Conservation (phyloP, 30 jellyfish, hydroid and myxozoan genomes). For the Cassiopea xamachana region DNA sequence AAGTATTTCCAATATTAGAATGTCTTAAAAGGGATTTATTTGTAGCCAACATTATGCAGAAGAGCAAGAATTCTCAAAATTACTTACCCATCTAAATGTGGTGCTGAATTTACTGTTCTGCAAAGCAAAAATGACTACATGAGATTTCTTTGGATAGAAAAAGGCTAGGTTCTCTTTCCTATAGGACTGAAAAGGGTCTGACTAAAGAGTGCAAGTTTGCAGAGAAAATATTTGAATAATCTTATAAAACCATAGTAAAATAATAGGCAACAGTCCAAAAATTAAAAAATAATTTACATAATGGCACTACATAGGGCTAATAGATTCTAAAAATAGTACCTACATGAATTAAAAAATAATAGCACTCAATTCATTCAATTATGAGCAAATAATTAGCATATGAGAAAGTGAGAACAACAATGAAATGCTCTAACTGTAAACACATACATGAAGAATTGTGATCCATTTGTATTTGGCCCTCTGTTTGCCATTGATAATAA, state of each 20-base stretch:
- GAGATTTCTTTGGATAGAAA: background rate
- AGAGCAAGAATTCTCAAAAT: background rate
- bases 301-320: too few species aligned
- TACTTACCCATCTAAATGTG: slow-evolving; percentile 96
- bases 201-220: too few species aligned
- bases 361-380: background rate
- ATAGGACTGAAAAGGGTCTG: too few species aligned
- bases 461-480: slow-evolving; percentile 99
- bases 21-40: background rate
- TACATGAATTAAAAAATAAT: too few species aligned
- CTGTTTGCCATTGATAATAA: slow-evolving; percentile 99
- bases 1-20: too few species aligned
- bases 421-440: background rate
- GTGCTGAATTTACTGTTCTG: slow-evolving; percentile 94
- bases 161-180: background rate
- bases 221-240: too few species aligned
- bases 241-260: too few species aligned
- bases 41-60: background rate
- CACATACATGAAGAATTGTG: slow-evolving; percentile 98
- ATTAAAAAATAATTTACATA: too few species aligned
- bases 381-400: background rate
- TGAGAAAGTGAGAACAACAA: background rate
- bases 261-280: too few species aligned
- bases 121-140: slow-evolving; percentile 25
- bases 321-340: background rate